These are phyloP conservation scores for Crocuta crocuta DNA, from an alignment of 2,113 vertebrate genomes.

Conservation along the genomic window DNA sequence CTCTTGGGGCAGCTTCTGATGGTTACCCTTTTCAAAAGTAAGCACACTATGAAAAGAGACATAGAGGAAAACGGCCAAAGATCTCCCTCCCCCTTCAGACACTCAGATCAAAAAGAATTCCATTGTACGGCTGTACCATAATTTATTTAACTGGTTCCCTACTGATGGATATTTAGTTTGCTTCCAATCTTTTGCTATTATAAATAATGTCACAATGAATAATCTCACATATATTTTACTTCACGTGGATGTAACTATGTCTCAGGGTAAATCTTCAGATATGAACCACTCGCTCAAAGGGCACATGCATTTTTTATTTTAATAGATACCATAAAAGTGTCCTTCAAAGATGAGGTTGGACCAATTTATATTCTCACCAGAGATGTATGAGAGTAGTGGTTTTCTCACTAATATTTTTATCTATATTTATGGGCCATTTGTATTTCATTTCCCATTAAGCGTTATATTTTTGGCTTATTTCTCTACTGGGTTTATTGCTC, in stretches of 20 bases:
- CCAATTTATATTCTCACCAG: background rate
- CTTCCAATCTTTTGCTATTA: background rate
- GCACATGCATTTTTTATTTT: background rate
- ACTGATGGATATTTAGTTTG: background rate
- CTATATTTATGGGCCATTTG: background rate
- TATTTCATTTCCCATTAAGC: background rate
- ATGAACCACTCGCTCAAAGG: background rate
- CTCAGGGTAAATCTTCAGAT: background rate
- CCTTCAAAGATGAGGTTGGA: background rate
- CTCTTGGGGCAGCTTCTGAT: background rate
- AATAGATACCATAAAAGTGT: background rate
- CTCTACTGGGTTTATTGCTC: background rate
- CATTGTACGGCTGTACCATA: background rate
- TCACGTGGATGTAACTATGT: background rate
- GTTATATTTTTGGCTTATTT: background rate
- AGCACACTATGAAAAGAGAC: background rate
- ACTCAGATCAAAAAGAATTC: background rate
- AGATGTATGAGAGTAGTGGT: background rate
- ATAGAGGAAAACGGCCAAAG: background rate
- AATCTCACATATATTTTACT: background rate
- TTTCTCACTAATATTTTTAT: background rate
- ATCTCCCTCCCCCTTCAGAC: background rate
- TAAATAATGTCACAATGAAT: background rate
- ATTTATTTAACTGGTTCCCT: background rate
- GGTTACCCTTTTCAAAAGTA: background rate